Evolutionary conservation across 2,888 invertebrate species (phyloP).

Genomic region (Orchesella flavescens): DNA sequence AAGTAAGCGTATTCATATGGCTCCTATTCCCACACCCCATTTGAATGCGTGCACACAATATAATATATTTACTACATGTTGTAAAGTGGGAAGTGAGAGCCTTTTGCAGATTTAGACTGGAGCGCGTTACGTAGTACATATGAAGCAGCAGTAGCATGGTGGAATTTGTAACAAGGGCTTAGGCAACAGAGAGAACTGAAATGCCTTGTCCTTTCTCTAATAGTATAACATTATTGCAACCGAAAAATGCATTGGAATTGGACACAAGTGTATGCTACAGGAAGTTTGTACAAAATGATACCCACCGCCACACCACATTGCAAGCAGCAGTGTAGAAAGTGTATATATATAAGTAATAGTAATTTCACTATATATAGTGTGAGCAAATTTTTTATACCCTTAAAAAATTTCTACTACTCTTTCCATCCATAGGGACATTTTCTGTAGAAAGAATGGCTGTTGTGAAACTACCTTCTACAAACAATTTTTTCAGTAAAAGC

Average conservation of each 20-base stretch:
- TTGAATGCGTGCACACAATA: conserved; percentile 20
- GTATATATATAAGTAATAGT: neutral
- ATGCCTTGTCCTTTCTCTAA: neutral
- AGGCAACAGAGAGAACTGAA: neutral
- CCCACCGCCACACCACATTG: neutral
- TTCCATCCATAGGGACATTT: neutral
- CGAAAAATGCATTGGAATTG: conserved; percentile 56
- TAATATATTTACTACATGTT: no score
- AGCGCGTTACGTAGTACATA: neutral
- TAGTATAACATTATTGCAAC: conserved; percentile 44
- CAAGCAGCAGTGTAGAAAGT: conserved; percentile 3
- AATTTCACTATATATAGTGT: neutral
- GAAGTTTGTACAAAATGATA: neutral
- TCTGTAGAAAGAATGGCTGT: no score
- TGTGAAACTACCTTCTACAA: no score
- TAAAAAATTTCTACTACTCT: neutral
- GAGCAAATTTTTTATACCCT: neutral
- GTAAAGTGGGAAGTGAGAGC: no score
- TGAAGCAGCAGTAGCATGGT: neutral
- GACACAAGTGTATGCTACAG: conserved; percentile 41
- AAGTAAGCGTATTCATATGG: neutral
- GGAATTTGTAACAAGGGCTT: conserved; percentile 2
- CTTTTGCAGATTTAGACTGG: conserved; percentile 18
- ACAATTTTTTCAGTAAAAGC: no score
- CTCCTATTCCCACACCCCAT: conserved; percentile 42